Evolutionary conservation across 2,797 vertebrate genomes (phyloP), one percentile per base, ranked within the genome.

Genomic region (Chaetodon trifasciatus): DNA sequence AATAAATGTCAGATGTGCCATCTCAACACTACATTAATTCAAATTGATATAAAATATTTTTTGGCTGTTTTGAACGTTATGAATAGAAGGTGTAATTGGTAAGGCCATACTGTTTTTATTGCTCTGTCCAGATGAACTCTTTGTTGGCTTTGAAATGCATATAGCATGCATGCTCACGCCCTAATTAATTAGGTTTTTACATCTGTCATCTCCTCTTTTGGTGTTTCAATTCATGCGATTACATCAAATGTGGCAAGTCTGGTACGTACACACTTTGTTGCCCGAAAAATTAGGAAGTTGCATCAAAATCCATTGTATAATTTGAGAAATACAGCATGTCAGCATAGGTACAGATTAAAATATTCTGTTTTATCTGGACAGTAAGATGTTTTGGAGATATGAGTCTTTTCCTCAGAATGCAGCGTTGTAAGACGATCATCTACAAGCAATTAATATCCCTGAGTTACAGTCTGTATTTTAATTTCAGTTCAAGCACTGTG

Each of bases 401-500:
- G 61, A 88, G 70, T 71, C 78, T 65, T 73, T 50, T 78, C 64
- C 7, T 77, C 60, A 50, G 11, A 47, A 42, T 62, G 35, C 78
- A 74, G 62, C 74, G 0, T 83, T 71, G 32, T 49, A 42, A 61
- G 55, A 88, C 61, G 65, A 63, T 49, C 74, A 74, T 74, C 79
- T 84, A 44, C 79, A 84, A 73, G 44, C 42, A 50, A 6, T 57
- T 82, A 15, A 28, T 49, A 65, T 70, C 49, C 64, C 53, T 77
- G 37, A 76, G 21, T 60, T 56, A n/a, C 37, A 32, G 21, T 77
- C 60, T 84, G 60, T 79, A 40, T 81, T 85, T 78, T 78, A 35
- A 69, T 89, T 92, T 92, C 78, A 86, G 88, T 90, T 91, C 39
- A 90, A 92, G 91, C 93, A 90, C 92, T 95, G 93, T 90, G 84